Conservation (phyloP, 92 coral and sea anemone genomes). For the Chrysogorgia sp. region DNA sequence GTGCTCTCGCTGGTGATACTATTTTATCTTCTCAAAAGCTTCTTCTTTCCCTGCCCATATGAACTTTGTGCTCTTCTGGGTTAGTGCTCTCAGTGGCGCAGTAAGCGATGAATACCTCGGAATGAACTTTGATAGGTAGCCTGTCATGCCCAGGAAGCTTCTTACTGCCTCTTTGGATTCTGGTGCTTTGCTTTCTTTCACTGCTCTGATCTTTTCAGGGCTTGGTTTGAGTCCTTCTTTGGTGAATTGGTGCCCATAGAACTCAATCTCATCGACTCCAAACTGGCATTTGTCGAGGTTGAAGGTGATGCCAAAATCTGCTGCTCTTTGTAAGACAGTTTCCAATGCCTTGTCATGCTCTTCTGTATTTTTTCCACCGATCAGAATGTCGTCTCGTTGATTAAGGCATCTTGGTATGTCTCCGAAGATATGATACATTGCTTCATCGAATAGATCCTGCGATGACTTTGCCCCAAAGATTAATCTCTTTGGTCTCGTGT, state of each 20-base stretch:
- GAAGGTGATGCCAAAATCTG: conserved; percentile 63
- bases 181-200: conserved; percentile 53
- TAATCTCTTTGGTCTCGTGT: conserved; percentile 62
- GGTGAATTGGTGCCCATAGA: conserved; percentile 62
- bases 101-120: conserved; percentile 64
- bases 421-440: conserved; percentile 62
- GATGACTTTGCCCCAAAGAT: conserved; percentile 70
- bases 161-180: conserved; percentile 58
- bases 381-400: conserved; percentile 62
- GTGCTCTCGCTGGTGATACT: not conserved
- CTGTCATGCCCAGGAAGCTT: conserved; percentile 65
- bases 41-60: not conserved
- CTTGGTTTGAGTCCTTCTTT: conserved; percentile 55
- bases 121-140: conserved; percentile 61
- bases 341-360: conserved; percentile 57
- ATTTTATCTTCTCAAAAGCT: not conserved
- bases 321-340: conserved; percentile 60
- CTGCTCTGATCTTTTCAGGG: conserved; percentile 56
- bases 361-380: conserved; percentile 46
- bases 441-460: conserved; percentile 74
- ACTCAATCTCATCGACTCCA: conserved; percentile 53
- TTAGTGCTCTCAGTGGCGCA: conserved; percentile 53
- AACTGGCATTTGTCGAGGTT: conserved; percentile 65
- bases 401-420: conserved; percentile 60
- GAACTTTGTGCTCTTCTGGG: conserved; percentile 61